A percentile compares a stretch with the other conserved stretches of the same genome.
Evolutionary conservation across 1,140 invertebrate genomes (phyloP).

Genomic region (fruit fly (Drosophila melanogaster)): DNA sequence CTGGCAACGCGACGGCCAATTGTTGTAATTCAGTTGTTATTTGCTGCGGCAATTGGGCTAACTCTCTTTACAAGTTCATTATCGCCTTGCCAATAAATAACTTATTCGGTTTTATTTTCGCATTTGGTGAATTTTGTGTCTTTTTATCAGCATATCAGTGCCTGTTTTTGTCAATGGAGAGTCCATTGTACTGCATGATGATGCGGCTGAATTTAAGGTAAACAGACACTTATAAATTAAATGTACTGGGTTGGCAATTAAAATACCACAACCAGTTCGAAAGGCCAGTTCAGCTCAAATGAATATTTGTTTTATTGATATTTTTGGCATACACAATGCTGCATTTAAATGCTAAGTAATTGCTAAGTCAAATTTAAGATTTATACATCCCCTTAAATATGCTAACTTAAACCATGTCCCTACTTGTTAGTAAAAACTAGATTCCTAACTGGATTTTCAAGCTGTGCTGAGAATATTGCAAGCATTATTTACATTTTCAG

Average conservation of each 20-base stretch:
- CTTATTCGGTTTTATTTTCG: conserved; percentile 15
- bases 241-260: conserved; percentile 27
- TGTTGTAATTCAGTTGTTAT: conserved; percentile 48
- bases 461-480: not conserved
- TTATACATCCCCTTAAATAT: conserved; percentile 8
- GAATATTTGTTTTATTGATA: conserved; percentile 39
- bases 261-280: conserved; percentile 42
- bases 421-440: not conserved
- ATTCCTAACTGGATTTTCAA: not conserved
- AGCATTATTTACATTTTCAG: not conserved
- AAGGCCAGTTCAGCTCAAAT: conserved; percentile 29
- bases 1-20: conserved; percentile 24
- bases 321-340: conserved; percentile 6
- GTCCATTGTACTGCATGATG: conserved; percentile 39
- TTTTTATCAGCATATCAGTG: conserved; percentile 2
- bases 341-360: conserved; percentile 32
- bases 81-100: conserved; percentile 38
- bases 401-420: not conserved
- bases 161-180: conserved; percentile 45
- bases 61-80: conserved; percentile 67
- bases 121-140: not conserved
- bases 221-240: conserved; percentile 43
- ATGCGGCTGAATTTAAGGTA: conserved; percentile 29
- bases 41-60: conserved; percentile 31
- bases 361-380: conserved; percentile 15